Base-by-base conservation (phyloP, 2,113 vertebrate species). In the Pao palembangensis region DNA sequence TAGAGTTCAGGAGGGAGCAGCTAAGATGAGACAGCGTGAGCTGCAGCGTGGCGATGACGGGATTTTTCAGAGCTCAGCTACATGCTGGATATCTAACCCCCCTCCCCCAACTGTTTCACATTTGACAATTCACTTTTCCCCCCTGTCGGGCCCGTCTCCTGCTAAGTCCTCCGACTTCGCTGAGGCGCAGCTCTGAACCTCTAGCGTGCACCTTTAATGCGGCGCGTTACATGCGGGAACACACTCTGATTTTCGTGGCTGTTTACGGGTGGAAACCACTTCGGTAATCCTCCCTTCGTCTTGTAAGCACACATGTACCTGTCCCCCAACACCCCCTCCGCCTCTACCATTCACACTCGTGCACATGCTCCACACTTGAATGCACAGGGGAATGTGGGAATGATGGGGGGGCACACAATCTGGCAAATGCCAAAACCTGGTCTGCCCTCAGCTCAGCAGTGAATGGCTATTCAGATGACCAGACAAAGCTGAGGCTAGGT, bases 351-450 rank as follows among this genome's bases (percentile, higher is more conserved):
- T 38, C 49, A 16, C 44, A 47, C 71, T 58, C 69, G 55, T 59
- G 65, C 72, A 43, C 38, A 13, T 61, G 52, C 64, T 63, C 59
- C 77, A 85, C 79, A 82, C 80, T 86, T 84, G 81, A 87, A 75
- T 85, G 87, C 85, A 78, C 86, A 75, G 23, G 88, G 84, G 90
- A 91, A 91, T 91, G 87, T 52, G 51, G 84, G 80, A 1, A 1
- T 8, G 3, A 4, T 5, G 25, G 10, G 53, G 79, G 76, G 78
- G 84, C 81, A 83, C 81, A 88, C 81, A 83, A 81, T 73, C 83
- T 67, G 47, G 50, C 58, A 61, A 79, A 72, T 42, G 54, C 65
- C 79, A 57, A 81, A 81, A 73, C 60, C 83, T 75, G 64, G 72
- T 65, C 68, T 13, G 43, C 78, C 80, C 73, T 67, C 68, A 54